Evolutionary conservation across 2,888 invertebrate species (phyloP).

Genomic region (Homarus gammarus): DNA sequence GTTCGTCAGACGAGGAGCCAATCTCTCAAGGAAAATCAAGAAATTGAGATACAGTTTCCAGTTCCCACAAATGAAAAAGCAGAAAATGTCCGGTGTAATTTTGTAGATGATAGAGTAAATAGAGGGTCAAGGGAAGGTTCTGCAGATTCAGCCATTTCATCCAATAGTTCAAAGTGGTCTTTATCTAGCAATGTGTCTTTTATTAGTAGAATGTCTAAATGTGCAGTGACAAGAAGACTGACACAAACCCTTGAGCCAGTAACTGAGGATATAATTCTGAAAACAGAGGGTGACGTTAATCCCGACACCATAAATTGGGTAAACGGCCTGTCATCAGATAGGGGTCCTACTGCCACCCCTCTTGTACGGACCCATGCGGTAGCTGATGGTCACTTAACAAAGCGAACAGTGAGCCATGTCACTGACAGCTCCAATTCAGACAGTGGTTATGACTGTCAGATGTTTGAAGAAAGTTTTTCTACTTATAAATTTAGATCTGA

Average conservation of each 20-base stretch:
- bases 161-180: slow-evolving; percentile 40
- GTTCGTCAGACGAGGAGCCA: slow-evolving; percentile 34
- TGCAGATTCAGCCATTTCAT: slow-evolving; percentile 31
- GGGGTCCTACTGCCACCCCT: slow-evolving; percentile 27
- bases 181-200: slow-evolving; percentile 28
- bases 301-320: slow-evolving; percentile 5
- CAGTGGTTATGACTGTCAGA: background rate
- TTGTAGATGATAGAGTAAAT: background rate
- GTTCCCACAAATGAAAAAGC: background rate
- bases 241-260: slow-evolving; percentile 7
- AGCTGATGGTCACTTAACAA: slow-evolving; percentile 23
- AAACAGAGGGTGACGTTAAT: background rate
- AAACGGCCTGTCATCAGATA: slow-evolving; percentile 3
- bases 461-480: background rate
- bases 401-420: background rate
- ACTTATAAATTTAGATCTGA: background rate
- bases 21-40: slow-evolving; percentile 31
- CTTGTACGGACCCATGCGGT: slow-evolving; percentile 15
- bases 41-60: slow-evolving; percentile 30
- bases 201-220: background rate
- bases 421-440: slow-evolving; percentile 11
- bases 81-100: background rate
- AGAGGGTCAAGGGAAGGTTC: slow-evolving; percentile 27
- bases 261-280: slow-evolving; percentile 1
- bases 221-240: background rate